Evolutionary conservation across 2,113 vertebrate species (phyloP), one percentile per base, ranked within the genome.

Genomic region (Crocuta crocuta): DNA sequence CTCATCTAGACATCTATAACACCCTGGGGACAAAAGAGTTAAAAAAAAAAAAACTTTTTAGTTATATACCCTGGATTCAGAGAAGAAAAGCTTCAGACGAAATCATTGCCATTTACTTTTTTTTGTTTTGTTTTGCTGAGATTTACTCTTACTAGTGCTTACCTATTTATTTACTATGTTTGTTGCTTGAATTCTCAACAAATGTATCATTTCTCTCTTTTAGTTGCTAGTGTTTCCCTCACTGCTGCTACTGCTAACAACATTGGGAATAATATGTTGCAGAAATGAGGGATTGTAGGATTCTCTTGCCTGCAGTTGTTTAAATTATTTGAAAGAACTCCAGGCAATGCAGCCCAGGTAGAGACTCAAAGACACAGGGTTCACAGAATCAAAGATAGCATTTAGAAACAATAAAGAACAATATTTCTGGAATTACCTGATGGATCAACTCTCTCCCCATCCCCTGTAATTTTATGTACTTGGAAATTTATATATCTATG

Each of bases 341-440:
- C 86, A 98, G 93, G 93, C 86, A 98, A 87, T 89, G 21, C 4
- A 92, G 5, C n/a, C 50, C 12, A 97, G 55, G 35, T 48, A 92
- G 17, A 97, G 50, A 76, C 92, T 83, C 11, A 7, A 92, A 96
- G 48, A 55, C 17, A 90, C 10, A 13, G 28, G 96, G 23, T 97
- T 26, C 35, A 94, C 24, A 63, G 81, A 26, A 95, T 84, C 68
- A 98, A 98, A 98, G 78, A 89, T 39, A 23, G 33, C 48, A 95
- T 39, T 92, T 80, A 58, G 65, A 63, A 94, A 66, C 1, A 87
- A 21, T 53, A 76, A 97, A 68, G 35, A 74, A 45, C 11, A 94
- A 73, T 90, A 16, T 65, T 86, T 89, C 58, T 89, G 55, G 55
- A 28, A 61, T 81, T 84, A 79, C 43, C 85, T 53, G 45, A 13